These are phyloP conservation scores for Cynaeus angustus DNA, from an alignment of 2,888 invertebrate species.

Conservation along the genomic window DNA sequence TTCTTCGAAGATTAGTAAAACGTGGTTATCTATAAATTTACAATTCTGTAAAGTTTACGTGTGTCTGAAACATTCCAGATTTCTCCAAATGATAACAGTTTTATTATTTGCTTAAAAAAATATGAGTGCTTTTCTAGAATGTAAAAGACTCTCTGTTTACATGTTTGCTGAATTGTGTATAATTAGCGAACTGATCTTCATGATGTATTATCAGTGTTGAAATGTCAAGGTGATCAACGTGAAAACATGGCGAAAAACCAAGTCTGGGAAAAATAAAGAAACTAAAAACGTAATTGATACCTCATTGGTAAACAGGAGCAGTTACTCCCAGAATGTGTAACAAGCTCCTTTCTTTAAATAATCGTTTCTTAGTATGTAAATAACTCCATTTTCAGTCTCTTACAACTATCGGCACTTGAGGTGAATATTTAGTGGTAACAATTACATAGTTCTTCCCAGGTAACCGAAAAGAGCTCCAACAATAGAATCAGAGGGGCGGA, in stretches of 20 bases:
- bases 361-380: conserved; percentile 42
- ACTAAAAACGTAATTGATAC: background rate
- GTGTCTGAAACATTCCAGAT: too few relatives aligned
- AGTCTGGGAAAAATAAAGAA: background rate
- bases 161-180: too few relatives aligned
- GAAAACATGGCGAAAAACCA: background rate
- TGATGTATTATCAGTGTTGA: too few relatives aligned
- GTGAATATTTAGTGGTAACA: conserved; percentile 45
- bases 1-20: too few relatives aligned
- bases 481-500: conserved; percentile 45
- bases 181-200: too few relatives aligned
- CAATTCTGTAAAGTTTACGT: too few relatives aligned
- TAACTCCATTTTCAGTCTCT: conserved; percentile 40
- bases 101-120: too few relatives aligned
- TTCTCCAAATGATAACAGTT: too few relatives aligned
- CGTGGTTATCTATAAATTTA: too few relatives aligned
- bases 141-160: too few relatives aligned
- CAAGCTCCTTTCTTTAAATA: conserved; percentile 14
- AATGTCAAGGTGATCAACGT: background rate
- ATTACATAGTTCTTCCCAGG: conserved; percentile 42
- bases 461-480: conserved; percentile 39
- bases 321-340: conserved; percentile 10
- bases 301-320: conserved; percentile 28
- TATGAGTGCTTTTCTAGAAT: too few relatives aligned
- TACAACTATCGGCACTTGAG: conserved; percentile 32